Conservation (phyloP, 2,888 invertebrate genomes). For the Oscheius sp. region DNA sequence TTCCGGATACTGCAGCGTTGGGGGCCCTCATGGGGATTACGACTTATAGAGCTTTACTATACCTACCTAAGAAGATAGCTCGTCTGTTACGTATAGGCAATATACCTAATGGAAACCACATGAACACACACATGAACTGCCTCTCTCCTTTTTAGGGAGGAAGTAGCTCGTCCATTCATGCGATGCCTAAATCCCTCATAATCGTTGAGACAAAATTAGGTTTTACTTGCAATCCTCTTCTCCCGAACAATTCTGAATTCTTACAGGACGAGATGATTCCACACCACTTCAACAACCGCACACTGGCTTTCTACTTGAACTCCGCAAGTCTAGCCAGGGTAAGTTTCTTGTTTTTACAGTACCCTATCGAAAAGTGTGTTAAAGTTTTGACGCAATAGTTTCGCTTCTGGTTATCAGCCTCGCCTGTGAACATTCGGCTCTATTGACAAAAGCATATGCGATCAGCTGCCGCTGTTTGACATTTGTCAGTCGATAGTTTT, state of each 20-base stretch:
- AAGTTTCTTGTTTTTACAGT: slow-evolving; percentile 4
- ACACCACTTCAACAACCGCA: slow-evolving; percentile 36
- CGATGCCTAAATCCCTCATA: not conserved
- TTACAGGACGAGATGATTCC: slow-evolving; percentile 32
- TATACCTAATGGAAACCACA: no score
- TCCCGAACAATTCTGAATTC: not conserved
- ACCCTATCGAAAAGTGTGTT: not conserved
- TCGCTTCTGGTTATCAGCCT: not conserved
- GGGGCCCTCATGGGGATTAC: slow-evolving; percentile 5
- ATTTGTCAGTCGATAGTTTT: slow-evolving; percentile 1
- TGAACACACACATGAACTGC: not conserved
- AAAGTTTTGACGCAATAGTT: not conserved
- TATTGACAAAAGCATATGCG: slow-evolving; percentile 5
- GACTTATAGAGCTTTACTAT: not conserved
- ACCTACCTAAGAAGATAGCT: no score
- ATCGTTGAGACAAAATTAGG: slow-evolving; percentile 13
- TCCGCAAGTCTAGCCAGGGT: slow-evolving; percentile 24
- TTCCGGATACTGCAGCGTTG: not conserved
- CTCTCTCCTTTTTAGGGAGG: not conserved
- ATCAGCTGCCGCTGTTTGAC: slow-evolving; percentile 16
- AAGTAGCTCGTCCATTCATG: slow-evolving; percentile 6
- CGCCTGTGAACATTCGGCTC: not conserved
- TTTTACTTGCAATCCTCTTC: not conserved
- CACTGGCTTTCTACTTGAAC: slow-evolving; percentile 30
- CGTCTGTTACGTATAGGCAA: no score